A percentile compares a stretch with the other conserved stretches of the same genome.
Evolutionary conservation across 2,113 vertebrate species (phyloP).

Genomic region (Motacilla alba): DNA sequence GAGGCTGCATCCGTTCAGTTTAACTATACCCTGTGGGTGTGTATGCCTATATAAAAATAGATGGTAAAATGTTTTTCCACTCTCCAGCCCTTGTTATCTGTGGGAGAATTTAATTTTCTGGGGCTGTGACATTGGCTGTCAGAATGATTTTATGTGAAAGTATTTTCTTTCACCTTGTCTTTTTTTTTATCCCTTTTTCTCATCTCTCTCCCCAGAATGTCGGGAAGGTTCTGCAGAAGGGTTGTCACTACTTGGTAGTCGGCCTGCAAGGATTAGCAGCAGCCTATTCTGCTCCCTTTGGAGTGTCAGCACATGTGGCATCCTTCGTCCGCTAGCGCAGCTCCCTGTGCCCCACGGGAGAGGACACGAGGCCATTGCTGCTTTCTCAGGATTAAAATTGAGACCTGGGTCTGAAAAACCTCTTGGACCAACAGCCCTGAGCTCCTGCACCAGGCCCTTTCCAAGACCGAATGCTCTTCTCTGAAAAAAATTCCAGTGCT

Average conservation of each 20-base stretch:
- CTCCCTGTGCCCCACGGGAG: fast-evolving
- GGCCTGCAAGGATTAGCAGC: slow-evolving; percentile 86
- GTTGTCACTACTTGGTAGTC: slow-evolving; percentile 85
- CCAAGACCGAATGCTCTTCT: not conserved
- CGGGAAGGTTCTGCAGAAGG: slow-evolving; percentile 81
- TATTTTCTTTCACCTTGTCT: not conserved
- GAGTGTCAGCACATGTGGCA: slow-evolving; percentile 73
- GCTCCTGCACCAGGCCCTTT: fast-evolving
- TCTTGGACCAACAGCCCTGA: not conserved
- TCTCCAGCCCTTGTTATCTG: not conserved
- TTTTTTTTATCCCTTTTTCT: not conserved
- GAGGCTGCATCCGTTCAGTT: not conserved
- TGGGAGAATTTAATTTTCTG: not conserved
- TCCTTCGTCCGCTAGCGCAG: slow-evolving; percentile 64
- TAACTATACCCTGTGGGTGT: not conserved
- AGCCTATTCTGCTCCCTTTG: slow-evolving; percentile 81
- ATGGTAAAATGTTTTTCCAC: not conserved
- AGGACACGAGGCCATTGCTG: not conserved
- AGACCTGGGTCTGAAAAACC: not conserved
- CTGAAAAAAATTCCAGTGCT: not conserved
- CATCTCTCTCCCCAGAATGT: slow-evolving; percentile 75
- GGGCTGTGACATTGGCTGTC: fast-evolving
- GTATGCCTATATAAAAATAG: slow-evolving; percentile 15
- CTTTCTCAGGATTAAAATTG: not conserved
- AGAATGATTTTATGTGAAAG: not conserved